Evolutionary conservation across 2,888 invertebrate genomes (phyloP), one percentile per base, ranked within the genome.

Genomic region (Geophilus truncorum): DNA sequence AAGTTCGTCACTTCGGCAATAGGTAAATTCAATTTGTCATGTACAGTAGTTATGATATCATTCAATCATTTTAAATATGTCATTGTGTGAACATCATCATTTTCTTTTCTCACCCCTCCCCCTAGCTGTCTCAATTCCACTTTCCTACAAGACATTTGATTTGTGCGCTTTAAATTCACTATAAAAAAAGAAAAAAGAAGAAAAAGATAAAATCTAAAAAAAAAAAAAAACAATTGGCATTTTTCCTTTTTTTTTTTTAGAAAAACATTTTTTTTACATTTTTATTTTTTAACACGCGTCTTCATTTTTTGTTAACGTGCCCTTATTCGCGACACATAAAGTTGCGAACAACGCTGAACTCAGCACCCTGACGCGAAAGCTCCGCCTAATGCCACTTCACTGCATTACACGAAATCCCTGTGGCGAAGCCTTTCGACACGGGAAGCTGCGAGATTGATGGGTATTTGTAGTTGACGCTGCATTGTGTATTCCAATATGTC

Each of bases 1-100:
- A 82, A 85, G 80, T 85, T 86, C 80, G 87, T 85, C 87, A 93
- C 93, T 81, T 92, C 93, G 21, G 91, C 93, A 79, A 90, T 92
- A 88, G 94, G 94, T 93, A 78, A 4, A 2, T 78, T 62, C 89
- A 87, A 45, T 7, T 12, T 5, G 9, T 15, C 34, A 34, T 40
- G 40, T 12, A 45, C 45, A n/a, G n/a, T n/a, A n/a, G n/a, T n/a
- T n/a, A n/a, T n/a, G n/a, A n/a, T n/a, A n/a, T n/a, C n/a, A n/a
- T n/a, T n/a, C n/a, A n/a, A n/a, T n/a, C n/a, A n/a, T n/a, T n/a
- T n/a, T n/a, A n/a, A n/a, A n/a, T n/a, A n/a, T n/a, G n/a, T n/a
- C n/a, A n/a, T n/a, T n/a, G n/a, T n/a, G n/a, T n/a, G n/a, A n/a
- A n/a, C n/a, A n/a, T n/a, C n/a, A n/a, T n/a, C n/a, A n/a, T n/a